Percentiles rank a stretch among this genome's conserved stretches.
Conservation (phyloP, 2,113 vertebrate genomes). For the Lynx canadensis region DNA sequence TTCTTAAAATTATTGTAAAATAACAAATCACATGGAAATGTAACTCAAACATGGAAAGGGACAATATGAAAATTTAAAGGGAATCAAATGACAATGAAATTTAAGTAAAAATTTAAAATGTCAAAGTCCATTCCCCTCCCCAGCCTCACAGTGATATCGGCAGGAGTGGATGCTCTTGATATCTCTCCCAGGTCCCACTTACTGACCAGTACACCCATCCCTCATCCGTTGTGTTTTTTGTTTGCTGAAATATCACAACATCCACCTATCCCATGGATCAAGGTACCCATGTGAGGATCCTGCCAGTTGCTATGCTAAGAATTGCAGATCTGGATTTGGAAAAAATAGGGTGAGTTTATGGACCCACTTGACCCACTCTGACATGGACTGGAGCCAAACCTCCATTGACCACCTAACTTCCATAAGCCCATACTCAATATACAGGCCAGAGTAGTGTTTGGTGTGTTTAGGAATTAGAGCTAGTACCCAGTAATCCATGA, state of each 20-base stretch:
- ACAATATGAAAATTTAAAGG: neutral
- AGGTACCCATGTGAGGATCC: neutral
- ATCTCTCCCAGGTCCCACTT: neutral
- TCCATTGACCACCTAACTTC: neutral
- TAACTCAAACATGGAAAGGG: neutral
- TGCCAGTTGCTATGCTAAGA: neutral
- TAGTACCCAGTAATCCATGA: neutral
- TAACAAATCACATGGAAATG: neutral
- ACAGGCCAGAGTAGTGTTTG: neutral
- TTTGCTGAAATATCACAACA: neutral
- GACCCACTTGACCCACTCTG: neutral
- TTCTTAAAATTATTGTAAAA: constrained; percentile 9
- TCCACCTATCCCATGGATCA: neutral
- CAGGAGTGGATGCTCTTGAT: neutral
- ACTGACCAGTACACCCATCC: neutral
- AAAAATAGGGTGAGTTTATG: neutral
- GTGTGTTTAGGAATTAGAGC: neutral
- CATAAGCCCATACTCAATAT: neutral
- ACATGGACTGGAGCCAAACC: neutral
- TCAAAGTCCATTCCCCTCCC: neutral
- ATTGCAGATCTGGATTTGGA: neutral
- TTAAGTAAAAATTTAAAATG: neutral
- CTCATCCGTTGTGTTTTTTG: neutral
- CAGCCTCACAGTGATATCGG: neutral
- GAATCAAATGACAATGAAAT: neutral